These are phyloP conservation scores for Coreius guichenoti DNA, from an alignment of 2,797 vertebrate species.

Conservation along the genomic window DNA sequence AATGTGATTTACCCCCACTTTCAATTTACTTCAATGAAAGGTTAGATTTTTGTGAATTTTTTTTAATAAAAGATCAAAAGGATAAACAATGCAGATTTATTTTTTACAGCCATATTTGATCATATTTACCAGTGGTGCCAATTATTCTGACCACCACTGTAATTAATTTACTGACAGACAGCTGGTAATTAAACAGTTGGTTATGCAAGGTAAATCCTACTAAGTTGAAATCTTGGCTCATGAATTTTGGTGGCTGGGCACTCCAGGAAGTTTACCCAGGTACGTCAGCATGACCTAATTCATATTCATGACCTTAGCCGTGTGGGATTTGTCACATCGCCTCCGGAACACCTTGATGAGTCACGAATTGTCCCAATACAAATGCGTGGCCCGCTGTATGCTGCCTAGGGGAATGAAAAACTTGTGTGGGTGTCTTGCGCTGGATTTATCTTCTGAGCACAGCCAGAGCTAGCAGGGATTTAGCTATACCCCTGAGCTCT, in stretches of 20 bases:
- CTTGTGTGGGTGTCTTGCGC: conserved; percentile 54
- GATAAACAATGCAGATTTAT: too few species aligned
- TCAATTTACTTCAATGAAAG: too few species aligned
- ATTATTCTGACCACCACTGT: too few species aligned
- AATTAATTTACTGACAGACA: not conserved
- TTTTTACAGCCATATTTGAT: too few species aligned
- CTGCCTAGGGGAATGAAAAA: conserved; percentile 55
- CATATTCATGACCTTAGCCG: conserved; percentile 14
- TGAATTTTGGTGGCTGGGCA: not conserved
- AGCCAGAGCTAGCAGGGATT: conserved; percentile 40
- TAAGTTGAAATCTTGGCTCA: not conserved
- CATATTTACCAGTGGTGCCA: too few species aligned
- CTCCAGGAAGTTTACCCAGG: not conserved
- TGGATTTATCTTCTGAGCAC: conserved; percentile 53
- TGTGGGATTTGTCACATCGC: conserved; percentile 33
- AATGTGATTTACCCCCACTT: too few species aligned
- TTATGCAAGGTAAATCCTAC: not conserved
- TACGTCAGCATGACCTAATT: conserved; percentile 20
- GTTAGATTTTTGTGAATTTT: too few species aligned
- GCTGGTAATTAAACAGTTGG: not conserved
- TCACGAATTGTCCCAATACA: conserved; percentile 62
- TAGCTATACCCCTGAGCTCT: conserved; percentile 41
- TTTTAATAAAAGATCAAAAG: too few species aligned
- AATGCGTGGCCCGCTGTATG: conserved; percentile 54
- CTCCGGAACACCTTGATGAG: conserved; percentile 58